Evolutionary conservation across 2,888 invertebrate species (phyloP).

Genomic region (Drosophila kuntzei): DNA sequence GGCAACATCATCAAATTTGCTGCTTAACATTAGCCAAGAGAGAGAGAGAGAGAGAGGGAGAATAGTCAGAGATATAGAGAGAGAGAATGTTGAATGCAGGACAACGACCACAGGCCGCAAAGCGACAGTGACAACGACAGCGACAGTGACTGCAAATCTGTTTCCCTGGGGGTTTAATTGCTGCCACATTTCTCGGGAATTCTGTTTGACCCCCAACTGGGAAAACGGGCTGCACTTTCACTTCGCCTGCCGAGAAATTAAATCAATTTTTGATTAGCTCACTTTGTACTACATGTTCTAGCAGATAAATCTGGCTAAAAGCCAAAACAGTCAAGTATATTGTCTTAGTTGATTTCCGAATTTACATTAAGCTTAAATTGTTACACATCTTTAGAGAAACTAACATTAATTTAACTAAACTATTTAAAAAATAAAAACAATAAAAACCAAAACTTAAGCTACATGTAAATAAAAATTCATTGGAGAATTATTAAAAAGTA

Average conservation of each 20-base stretch:
- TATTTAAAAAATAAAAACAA: not conserved
- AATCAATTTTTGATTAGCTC: constrained; percentile 75
- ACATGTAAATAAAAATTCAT: not conserved
- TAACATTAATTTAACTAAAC: not conserved
- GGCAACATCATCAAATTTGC: constrained; percentile 73
- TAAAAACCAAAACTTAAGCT: not conserved
- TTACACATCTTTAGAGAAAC: not conserved
- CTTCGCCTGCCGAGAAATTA: constrained; percentile 59
- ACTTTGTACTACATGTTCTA: constrained; percentile 29
- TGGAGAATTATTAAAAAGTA: too few relatives aligned
- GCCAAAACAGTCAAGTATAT: not conserved
- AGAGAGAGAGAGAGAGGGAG: too few relatives aligned
- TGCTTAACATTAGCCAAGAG: constrained; percentile 42
- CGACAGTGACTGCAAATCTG: constrained; percentile 40
- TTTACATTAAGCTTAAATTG: not conserved
- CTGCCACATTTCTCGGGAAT: constrained; percentile 38
- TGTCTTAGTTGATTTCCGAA: not conserved
- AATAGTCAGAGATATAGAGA: not conserved
- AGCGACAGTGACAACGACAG: constrained; percentile 11
- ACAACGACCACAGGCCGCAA: constrained; percentile 24
- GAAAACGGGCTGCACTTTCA: constrained; percentile 60
- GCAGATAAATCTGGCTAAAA: constrained; percentile 6
- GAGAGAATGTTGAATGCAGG: constrained; percentile 20
- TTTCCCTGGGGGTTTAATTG: constrained; percentile 53
- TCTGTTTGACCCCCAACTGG: constrained; percentile 31